These are phyloP conservation scores for Caiman crocodilus DNA, from an alignment of 2,797 vertebrate genomes.

Conservation along the genomic window DNA sequence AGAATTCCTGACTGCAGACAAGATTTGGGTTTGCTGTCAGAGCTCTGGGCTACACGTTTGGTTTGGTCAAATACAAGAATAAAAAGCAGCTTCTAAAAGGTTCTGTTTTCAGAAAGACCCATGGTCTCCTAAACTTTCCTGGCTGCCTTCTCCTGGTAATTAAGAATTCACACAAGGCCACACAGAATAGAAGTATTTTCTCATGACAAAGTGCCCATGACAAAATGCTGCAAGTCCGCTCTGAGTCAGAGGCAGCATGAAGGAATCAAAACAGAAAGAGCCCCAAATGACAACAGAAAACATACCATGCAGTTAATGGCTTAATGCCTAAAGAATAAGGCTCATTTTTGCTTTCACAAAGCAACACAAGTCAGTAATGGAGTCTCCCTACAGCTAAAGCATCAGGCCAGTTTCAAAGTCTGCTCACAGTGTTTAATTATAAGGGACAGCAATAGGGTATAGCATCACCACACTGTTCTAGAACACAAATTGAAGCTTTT, in stretches of 20 bases:
- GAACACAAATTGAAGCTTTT: background rate
- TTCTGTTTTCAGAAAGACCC: background rate
- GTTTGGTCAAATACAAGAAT: background rate
- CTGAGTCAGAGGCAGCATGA: background rate
- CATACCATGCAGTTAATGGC: fast-evolving
- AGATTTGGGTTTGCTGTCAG: background rate
- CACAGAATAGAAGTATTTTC: background rate
- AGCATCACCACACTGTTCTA: background rate
- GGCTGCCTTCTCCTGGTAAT: background rate
- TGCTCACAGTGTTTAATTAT: background rate
- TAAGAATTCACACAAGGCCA: background rate
- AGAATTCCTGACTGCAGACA: background rate
- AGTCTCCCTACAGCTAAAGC: constrained; percentile 35
- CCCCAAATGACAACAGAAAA: background rate
- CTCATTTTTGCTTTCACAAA: constrained; percentile 7
- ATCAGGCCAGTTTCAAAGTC: constrained; percentile 14
- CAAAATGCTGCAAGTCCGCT: background rate
- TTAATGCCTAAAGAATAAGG: fast-evolving
- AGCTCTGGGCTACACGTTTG: background rate
- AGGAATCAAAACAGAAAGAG: background rate
- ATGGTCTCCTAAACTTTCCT: background rate
- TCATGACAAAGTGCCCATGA: no score
- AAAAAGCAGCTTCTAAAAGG: background rate
- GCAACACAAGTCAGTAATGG: fast-evolving
- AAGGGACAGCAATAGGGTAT: background rate